Conservation (phyloP, 1,140 invertebrate species). For the Monochamus saltuarius region DNA sequence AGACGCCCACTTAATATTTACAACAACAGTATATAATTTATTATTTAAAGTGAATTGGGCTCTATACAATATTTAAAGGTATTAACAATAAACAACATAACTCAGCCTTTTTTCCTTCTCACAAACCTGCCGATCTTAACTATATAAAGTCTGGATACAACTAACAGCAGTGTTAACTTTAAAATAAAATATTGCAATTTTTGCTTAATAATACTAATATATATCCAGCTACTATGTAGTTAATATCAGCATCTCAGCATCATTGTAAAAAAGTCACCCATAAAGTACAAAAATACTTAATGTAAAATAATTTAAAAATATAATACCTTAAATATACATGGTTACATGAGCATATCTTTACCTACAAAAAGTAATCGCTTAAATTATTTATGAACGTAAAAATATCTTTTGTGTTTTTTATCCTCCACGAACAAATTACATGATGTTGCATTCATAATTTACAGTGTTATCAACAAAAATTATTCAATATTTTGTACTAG, state of each 20-base stretch:
- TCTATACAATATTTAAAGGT: conserved; percentile 27
- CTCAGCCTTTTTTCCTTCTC: conserved; percentile 24
- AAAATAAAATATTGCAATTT: conserved; percentile 14
- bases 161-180: conserved; percentile 6
- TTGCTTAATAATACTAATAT: conserved; percentile 1
- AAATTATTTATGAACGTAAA: too few species aligned
- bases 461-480: too few species aligned
- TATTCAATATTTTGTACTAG: too few species aligned
- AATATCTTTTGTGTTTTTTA: too few species aligned
- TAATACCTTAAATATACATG: too few species aligned
- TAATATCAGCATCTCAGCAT: conserved; percentile 13
- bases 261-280: conserved; percentile 5
- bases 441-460: too few species aligned
- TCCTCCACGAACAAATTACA: too few species aligned
- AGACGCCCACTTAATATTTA: conserved; percentile 25
- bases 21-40: conserved; percentile 28
- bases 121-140: conserved; percentile 14
- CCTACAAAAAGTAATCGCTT: too few species aligned
- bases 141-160: background rate
- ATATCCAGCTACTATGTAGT: conserved; percentile 13
- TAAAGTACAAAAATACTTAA: too few species aligned
- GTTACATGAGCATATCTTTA: too few species aligned
- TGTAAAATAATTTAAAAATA: too few species aligned
- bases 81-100: conserved; percentile 27
- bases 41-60: conserved; percentile 20